Percentiles rank a stretch among this genome's conserved stretches.
phyloP scores from a whole-genome alignment of 2,113 vertebrate species.

The Azemiops feae region DNA sequence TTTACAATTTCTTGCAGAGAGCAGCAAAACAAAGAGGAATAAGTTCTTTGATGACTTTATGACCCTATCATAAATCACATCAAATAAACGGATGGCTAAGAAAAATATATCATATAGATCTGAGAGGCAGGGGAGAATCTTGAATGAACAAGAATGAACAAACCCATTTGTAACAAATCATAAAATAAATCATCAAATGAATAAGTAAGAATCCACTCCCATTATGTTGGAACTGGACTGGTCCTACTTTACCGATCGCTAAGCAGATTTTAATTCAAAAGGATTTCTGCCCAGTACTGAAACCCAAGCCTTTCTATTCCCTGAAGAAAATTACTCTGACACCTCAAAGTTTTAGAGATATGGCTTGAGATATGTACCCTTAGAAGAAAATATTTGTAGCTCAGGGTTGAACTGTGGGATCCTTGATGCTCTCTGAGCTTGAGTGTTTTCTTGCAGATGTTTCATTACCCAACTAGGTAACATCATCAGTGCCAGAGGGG shows the following conservation, averaged over 20 bases:
- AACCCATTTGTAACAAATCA: background rate
- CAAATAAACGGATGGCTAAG: background rate
- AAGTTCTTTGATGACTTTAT: background rate
- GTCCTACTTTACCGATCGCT: background rate
- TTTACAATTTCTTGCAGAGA: background rate
- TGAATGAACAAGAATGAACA: background rate
- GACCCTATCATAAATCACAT: background rate
- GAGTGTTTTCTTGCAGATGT: background rate
- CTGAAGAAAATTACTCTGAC: background rate
- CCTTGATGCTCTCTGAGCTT: background rate
- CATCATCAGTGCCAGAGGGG: background rate
- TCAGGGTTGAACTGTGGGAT: background rate
- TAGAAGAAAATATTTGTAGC: background rate
- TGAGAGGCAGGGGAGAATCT: background rate
- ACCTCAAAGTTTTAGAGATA: background rate
- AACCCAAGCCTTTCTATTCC: background rate
- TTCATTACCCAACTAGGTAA: background rate
- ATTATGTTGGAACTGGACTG: background rate
- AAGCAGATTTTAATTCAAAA: background rate
- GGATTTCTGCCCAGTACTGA: background rate
- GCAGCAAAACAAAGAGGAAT: background rate
- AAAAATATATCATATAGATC: background rate
- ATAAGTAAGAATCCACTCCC: background rate
- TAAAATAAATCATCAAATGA: background rate
- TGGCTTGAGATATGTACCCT: background rate